Conservation (phyloP, 2,113 vertebrate genomes). For the Oncorhynchus masou region DNA sequence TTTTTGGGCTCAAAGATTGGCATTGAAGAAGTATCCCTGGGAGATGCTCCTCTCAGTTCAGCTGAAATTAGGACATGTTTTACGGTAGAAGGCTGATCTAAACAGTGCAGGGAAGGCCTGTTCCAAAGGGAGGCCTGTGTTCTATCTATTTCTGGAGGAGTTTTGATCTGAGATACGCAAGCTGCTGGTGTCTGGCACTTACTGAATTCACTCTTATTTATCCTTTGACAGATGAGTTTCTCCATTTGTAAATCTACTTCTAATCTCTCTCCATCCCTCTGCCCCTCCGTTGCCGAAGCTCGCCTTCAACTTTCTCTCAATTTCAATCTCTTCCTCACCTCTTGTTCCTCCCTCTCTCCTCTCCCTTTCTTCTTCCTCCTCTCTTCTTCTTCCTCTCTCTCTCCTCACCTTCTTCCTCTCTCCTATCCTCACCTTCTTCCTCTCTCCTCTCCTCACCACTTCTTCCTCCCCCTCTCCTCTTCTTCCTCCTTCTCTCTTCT, state of each 20-base stretch:
- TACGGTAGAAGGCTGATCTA: background rate
- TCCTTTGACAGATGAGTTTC: slow-evolving; percentile 34
- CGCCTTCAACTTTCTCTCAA: background rate
- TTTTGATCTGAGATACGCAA: slow-evolving; percentile 36
- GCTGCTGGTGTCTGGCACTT: slow-evolving; percentile 5
- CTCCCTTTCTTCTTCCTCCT: too few species aligned
- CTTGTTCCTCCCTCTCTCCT: too few species aligned
- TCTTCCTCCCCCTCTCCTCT: background rate
- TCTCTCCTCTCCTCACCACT: background rate
- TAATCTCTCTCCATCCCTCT: slow-evolving; percentile 41
- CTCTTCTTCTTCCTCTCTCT: background rate
- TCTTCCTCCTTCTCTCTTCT: background rate
- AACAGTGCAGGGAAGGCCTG: background rate
- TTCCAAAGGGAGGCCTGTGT: background rate
- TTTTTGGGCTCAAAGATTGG: background rate
- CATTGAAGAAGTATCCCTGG: background rate
- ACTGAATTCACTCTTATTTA: slow-evolving; percentile 29
- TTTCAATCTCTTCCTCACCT: background rate
- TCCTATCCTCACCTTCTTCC: too few species aligned
- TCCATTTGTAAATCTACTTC: slow-evolving; percentile 48
- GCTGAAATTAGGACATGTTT: background rate
- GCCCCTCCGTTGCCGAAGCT: background rate
- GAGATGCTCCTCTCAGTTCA: background rate
- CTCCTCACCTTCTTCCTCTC: too few species aligned
- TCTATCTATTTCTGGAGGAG: slow-evolving; percentile 11